These are phyloP conservation scores for Bucorvus abyssinicus DNA, from an alignment of 2,797 vertebrate species.

Conservation along the genomic window DNA sequence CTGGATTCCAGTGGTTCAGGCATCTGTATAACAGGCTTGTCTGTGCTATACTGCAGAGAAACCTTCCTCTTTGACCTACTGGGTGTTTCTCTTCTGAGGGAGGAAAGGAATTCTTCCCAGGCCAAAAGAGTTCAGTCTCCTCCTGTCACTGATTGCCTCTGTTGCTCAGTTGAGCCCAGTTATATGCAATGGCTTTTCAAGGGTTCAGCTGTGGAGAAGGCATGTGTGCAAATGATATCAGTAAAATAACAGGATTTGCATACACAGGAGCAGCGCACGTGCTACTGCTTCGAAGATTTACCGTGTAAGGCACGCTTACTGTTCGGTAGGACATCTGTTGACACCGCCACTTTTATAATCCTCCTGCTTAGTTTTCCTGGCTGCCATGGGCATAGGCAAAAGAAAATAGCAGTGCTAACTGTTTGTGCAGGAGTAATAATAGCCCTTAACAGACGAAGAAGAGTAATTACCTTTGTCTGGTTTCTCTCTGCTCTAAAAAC, in stretches of 20 bases:
- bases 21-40: slow-evolving; percentile 48
- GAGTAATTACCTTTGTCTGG: slow-evolving; percentile 74
- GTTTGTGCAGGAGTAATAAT: slow-evolving; percentile 69
- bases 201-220: slow-evolving; percentile 34
- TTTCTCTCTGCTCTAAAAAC: slow-evolving; percentile 51
- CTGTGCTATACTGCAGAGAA: slow-evolving; percentile 31
- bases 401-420: slow-evolving; percentile 68
- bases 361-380: slow-evolving; percentile 50
- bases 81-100: slow-evolving; percentile 66
- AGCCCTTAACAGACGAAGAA: slow-evolving; percentile 65
- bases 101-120: slow-evolving; percentile 70
- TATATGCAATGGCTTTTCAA: slow-evolving; percentile 38
- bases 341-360: slow-evolving; percentile 44
- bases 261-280: not conserved
- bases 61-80: slow-evolving; percentile 68
- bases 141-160: slow-evolving; percentile 53
- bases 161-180: slow-evolving; percentile 55
- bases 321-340: slow-evolving; percentile 52
- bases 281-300: slow-evolving; percentile 55
- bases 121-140: slow-evolving; percentile 60
- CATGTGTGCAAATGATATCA: slow-evolving; percentile 47
- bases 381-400: slow-evolving; percentile 35
- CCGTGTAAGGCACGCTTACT: slow-evolving; percentile 36
- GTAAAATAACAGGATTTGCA: slow-evolving; percentile 57
- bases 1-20: slow-evolving; percentile 63